A percentile compares a stretch with the other conserved stretches of the same genome.
Evolutionary conservation across 53 echinoderm and acorn worm species (phyloP).

Genomic region (Mesocentrotus franciscanus): DNA sequence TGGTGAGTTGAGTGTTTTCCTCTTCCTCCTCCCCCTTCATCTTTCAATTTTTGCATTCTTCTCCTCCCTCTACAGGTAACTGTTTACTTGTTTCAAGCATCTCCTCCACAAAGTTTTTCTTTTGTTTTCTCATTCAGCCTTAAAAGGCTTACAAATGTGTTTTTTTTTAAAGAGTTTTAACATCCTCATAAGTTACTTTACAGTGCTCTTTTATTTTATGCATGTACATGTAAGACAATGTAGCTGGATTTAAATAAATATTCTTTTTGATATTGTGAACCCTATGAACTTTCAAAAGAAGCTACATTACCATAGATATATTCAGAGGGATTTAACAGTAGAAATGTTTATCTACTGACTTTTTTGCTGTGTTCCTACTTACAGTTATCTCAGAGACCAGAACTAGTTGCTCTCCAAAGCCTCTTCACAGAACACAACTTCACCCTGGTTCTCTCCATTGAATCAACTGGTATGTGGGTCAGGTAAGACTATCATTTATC

Average conservation of each 20-base stretch:
- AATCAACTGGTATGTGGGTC: slow-evolving; percentile 87
- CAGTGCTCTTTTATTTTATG: too few species aligned
- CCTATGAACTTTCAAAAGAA: not conserved
- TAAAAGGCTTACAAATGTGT: too few species aligned
- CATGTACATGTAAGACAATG: too few species aligned
- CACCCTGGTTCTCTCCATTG: slow-evolving; percentile 79
- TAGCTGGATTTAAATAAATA: too few species aligned
- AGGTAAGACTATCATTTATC: slow-evolving; percentile 72
- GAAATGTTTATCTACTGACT: not conserved
- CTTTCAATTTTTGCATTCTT: too few species aligned
- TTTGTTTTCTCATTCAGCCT: too few species aligned
- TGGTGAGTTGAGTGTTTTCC: slow-evolving; percentile 58
- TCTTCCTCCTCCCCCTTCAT: too few species aligned
- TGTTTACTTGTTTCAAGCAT: not conserved
- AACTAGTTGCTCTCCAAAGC: slow-evolving; percentile 62
- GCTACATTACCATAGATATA: not conserved
- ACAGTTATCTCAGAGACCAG: slow-evolving; percentile 73
- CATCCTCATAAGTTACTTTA: too few species aligned
- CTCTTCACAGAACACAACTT: slow-evolving; percentile 72
- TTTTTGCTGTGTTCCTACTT: not conserved
- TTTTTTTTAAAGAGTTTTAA: too few species aligned
- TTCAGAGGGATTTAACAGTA: not conserved
- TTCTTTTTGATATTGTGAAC: too few species aligned
- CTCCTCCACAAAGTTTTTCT: not conserved
- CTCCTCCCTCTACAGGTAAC: not conserved